Base-by-base conservation (phyloP, 2,113 vertebrate genomes). In the Vulpes ferrilata region DNA sequence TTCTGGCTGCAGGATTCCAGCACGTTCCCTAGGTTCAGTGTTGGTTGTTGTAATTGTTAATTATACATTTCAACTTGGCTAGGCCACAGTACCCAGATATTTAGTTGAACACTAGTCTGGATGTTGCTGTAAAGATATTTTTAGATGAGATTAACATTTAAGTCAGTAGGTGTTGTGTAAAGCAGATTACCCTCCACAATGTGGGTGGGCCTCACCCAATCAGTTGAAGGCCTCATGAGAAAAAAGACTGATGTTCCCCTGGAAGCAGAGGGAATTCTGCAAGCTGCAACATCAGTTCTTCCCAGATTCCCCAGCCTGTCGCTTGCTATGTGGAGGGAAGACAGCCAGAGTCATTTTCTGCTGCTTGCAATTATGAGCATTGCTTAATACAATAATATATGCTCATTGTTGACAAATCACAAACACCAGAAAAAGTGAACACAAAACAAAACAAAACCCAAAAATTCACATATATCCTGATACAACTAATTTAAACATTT, bases 1-100 rank as follows among this genome's bases (percentile, higher is more conserved):
- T 15, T 71, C n/a, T 55, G 48, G 78, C 16, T 5, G 59, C 69
- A 23, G 51, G 87, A 84, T 59, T 35, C 30, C 4, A 32, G 35
- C 15, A 16, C 4, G 11, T 0, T 0, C 20, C 30, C 15, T n/a
- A 35, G 82, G 65, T 32, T 89, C 48, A 15, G 35, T 53, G 0
- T 12, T 38, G 60, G 76, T 6, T 59, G 13, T 48, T 79, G 11
- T 12, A 12, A 35, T 17, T 30, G 55, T 62, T 65, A 13, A 20
- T 30, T n/a, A n/a, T n/a, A 51, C 7, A 0, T 32, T 19, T 67
- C 20, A 57, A 2, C 32, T 11, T 32, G 57, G 38, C 12, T 59
- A 48, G 51, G 32, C 65, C 17, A 5, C 11, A 8, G 8, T 69
- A 32, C 65, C 32, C 53, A 76, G 30, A 73, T 57, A 55, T 80